phyloP scores from a whole-genome alignment of 2,113 vertebrate species.

The Cromileptes altivelis region DNA sequence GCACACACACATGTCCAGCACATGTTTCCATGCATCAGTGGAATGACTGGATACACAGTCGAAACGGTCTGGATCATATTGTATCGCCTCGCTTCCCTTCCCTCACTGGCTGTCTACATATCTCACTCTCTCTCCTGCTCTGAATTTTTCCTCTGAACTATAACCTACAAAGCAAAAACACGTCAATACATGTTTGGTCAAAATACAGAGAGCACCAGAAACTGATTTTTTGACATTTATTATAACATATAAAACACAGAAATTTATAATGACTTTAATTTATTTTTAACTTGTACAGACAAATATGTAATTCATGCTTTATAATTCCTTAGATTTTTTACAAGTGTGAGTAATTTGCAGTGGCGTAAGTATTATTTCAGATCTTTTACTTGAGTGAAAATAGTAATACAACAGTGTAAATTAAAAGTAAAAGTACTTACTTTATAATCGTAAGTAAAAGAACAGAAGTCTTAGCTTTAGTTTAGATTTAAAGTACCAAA shows the following conservation, averaged over 20 bases:
- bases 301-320: not conserved
- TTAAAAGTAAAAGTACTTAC: too few relatives aligned
- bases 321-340: not conserved
- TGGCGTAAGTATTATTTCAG: too few relatives aligned
- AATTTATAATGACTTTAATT: too few relatives aligned
- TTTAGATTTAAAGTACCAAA: too few relatives aligned
- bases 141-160: constrained; percentile 52
- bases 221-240: not conserved
- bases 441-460: too few relatives aligned
- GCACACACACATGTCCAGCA: constrained; percentile 81
- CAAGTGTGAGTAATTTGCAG: too few relatives aligned
- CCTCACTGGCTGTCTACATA: constrained; percentile 3
- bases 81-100: constrained; percentile 32
- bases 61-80: constrained; percentile 63
- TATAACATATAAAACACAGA: not conserved
- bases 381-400: too few relatives aligned
- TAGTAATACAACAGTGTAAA: too few relatives aligned
- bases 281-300: not conserved
- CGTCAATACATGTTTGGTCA: not conserved
- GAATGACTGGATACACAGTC: constrained; percentile 62
- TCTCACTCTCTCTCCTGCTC: not conserved
- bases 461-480: too few relatives aligned
- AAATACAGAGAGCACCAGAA: not conserved
- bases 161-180: constrained; percentile 12
- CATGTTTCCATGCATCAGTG: constrained; percentile 77